Conservation (phyloP, 2,888 invertebrate genomes). For the Escarpia spicata region DNA sequence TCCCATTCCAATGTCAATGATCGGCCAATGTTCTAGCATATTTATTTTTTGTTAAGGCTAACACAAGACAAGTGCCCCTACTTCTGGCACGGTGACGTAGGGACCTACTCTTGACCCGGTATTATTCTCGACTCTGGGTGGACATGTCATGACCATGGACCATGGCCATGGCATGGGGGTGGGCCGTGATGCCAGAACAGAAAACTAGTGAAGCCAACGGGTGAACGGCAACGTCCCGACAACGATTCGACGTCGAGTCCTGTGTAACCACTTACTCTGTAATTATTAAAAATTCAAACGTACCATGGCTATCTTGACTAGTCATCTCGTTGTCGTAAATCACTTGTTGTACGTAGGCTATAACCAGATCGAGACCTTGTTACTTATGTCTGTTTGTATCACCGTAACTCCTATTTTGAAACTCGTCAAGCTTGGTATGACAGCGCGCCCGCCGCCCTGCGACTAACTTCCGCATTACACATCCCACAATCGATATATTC, state of each 20-base stretch:
- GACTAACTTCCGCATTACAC: not conserved
- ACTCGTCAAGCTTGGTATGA: not conserved
- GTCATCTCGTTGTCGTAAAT: not conserved
- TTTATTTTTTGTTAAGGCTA: too few species aligned
- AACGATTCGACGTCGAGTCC: not conserved
- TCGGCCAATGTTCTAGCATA: too few species aligned
- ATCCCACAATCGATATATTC: not conserved
- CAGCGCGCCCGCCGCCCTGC: constrained; percentile 7
- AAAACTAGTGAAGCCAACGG: too few species aligned
- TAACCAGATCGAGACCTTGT: not conserved
- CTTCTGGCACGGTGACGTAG: too few species aligned
- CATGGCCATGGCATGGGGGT: too few species aligned
- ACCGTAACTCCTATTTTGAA: not conserved
- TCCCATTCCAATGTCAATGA: too few species aligned
- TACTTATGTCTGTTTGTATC: not conserved
- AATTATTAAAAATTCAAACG: not conserved
- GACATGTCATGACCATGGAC: too few species aligned
- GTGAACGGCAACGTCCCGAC: not conserved
- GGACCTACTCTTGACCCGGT: too few species aligned
- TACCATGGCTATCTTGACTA: not conserved
- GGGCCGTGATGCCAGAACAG: too few species aligned
- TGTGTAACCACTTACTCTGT: not conserved
- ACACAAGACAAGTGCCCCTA: too few species aligned
- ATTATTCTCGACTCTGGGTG: too few species aligned
- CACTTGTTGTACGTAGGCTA: not conserved